Evolutionary conservation across 2,888 invertebrate genomes (phyloP).

Genomic region (Stenoptilia bipunctidactyla): DNA sequence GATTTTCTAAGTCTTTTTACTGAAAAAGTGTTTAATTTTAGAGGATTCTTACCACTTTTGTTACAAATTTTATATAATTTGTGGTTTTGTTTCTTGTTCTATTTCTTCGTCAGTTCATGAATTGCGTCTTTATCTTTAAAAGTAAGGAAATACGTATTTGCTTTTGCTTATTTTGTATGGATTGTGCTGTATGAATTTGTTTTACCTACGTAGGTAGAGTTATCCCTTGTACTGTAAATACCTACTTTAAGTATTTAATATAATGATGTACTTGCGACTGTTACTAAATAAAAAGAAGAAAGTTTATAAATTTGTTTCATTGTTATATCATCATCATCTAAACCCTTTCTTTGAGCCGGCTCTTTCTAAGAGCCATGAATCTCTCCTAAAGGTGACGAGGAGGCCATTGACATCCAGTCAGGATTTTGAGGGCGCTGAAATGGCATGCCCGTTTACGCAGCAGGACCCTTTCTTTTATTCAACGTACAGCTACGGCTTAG

Average conservation of each 20-base stretch:
- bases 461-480: too few species aligned
- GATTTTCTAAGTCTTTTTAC: constrained; percentile 36
- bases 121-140: constrained; percentile 19
- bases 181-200: constrained; percentile 49
- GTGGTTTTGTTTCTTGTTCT: not conserved
- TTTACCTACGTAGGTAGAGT: constrained; percentile 68
- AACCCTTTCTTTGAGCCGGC: too few species aligned
- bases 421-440: too few species aligned
- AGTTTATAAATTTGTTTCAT: constrained; percentile 20
- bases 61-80: not conserved
- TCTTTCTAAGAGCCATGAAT: too few species aligned
- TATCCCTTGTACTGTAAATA: constrained; percentile 61
- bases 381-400: too few species aligned
- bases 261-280: constrained; percentile 61
- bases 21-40: constrained; percentile 24
- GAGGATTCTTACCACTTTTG: not conserved
- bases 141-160: constrained; percentile 24
- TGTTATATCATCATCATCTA: too few species aligned
- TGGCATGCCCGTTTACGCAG: too few species aligned
- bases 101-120: not conserved
- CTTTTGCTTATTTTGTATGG: constrained; percentile 52
- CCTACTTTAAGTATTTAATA: constrained; percentile 60
- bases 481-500: too few species aligned
- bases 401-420: too few species aligned
- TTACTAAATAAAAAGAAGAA: constrained; percentile 62